Evolutionary conservation across 2,797 vertebrate species (phyloP), one percentile per base, ranked within the genome.

Genomic region (Zonotrichia albicollis): DNA sequence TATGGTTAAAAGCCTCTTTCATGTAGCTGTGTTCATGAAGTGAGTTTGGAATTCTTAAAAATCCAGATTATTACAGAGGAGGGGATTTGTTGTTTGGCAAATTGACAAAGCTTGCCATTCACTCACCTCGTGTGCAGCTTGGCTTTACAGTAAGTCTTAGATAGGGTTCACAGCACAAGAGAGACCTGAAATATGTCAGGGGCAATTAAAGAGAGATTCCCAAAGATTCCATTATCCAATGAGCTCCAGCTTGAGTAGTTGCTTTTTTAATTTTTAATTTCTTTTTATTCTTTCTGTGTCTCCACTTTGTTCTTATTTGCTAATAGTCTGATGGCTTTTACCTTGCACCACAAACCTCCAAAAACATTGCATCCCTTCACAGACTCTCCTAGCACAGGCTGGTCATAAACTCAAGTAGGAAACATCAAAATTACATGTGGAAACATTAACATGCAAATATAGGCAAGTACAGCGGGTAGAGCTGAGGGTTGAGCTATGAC

Each of bases 1-100:
- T 50, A 51, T 0, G 0, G 48, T 81, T 94, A 86, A 95, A 94
- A 86, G 61, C 53, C 27, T 89, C 77, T 85, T 93, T 82, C 55
- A 70, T 86, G 36, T 90, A 89, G 40, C 55, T 64, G 36, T 1
- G 0, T 87, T 84, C 46, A 50, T 76, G 50, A 74, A 74, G 66
- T 84, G 66, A 77, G 57, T n/a, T 86, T 89, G 57, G 87, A 94
- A 93, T 87, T 77, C 80, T 79, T 79, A 88, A 90, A 94, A 94
- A 94, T 93, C 73, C 61, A 82, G 92, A 79, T 86, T 75, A 45
- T 53, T 81, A 65, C 72, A 79, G 76, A 93, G 94, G 32, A 88
- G 38, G 55, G 45, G 36, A 71, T 76, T 92, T 73, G 61, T 57
- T 70, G 32, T 87, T 84, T 89, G 84, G 85, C 72, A 82, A 60